A percentile compares a stretch with the other conserved stretches of the same genome.
Evolutionary conservation across 2,113 vertebrate species (phyloP).

Genomic region (Propithecus coquereli): DNA sequence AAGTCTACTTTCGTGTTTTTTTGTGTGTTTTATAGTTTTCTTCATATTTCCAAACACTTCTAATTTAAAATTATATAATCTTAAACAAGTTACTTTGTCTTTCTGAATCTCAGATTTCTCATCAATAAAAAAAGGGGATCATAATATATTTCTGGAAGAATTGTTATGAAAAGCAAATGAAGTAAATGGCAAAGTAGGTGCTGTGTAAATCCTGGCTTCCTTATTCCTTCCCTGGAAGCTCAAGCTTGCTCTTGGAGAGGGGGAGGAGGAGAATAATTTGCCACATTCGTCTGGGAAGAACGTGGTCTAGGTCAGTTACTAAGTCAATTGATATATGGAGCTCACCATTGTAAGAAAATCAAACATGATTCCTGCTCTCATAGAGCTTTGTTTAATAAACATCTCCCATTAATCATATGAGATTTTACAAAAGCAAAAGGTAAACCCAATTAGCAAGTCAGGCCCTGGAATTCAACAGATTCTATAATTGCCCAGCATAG

Average conservation of each 20-base stretch:
- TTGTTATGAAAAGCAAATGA: slow-evolving; percentile 19
- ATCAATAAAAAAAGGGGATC: neutral
- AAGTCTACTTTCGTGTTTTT: neutral
- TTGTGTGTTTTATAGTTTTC: neutral
- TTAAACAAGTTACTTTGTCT: neutral
- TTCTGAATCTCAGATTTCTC: slow-evolving; percentile 21
- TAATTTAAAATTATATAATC: neutral
- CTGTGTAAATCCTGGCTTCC: neutral
- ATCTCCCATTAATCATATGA: neutral
- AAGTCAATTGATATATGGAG: neutral
- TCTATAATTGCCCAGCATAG: neutral
- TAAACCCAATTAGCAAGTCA: slow-evolving; percentile 22
- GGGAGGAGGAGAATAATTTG: neutral
- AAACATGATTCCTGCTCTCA: neutral
- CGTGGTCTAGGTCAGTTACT: neutral
- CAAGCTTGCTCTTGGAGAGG: neutral
- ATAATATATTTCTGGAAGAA: neutral
- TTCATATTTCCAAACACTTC: neutral
- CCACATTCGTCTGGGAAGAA: neutral
- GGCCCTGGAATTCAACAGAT: slow-evolving; percentile 1
- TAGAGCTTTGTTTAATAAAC: neutral
- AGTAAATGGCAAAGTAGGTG: neutral
- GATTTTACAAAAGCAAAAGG: slow-evolving; percentile 38
- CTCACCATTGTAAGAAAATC: neutral
- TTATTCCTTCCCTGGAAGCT: neutral